These are phyloP conservation scores for Spinibarbus caldwelli DNA, from an alignment of 2,797 vertebrate species.

Conservation along the genomic window DNA sequence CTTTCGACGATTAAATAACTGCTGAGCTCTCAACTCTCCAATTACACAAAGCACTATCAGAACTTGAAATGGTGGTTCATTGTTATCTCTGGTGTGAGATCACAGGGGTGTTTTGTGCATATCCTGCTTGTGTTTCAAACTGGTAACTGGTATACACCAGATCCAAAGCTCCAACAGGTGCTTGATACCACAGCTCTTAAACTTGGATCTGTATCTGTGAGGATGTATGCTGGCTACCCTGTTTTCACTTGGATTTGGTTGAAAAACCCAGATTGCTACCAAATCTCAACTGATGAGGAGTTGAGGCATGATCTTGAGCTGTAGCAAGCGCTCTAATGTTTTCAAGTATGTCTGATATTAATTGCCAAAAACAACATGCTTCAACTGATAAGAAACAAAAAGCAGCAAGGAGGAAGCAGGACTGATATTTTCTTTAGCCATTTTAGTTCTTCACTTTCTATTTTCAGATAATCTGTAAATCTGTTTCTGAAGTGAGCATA, in stretches of 20 bases:
- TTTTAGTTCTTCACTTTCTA: background rate
- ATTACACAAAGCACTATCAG: conserved; percentile 32
- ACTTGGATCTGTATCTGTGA: conserved; percentile 60
- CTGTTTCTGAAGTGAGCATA: background rate
- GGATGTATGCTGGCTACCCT: background rate
- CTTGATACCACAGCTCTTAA: conserved; percentile 67
- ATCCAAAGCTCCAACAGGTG: conserved; percentile 71
- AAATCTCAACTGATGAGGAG: background rate
- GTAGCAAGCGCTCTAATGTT: background rate
- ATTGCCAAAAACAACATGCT: conserved; percentile 17
- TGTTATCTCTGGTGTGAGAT: conserved; percentile 49
- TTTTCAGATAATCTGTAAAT: background rate
- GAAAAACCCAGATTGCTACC: background rate
- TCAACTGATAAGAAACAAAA: background rate
- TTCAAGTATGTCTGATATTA: too few species aligned
- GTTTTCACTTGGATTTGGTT: background rate
- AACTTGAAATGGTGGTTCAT: conserved; percentile 18
- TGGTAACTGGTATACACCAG: background rate
- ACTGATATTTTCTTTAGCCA: background rate
- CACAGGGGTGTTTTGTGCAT: background rate
- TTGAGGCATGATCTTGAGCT: background rate
- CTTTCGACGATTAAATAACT: conserved; percentile 21
- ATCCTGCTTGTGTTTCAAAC: conserved; percentile 46
- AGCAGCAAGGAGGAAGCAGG: background rate
- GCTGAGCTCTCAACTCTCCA: conserved; percentile 25